These are phyloP conservation scores for Spheniscus mendiculus DNA, from an alignment of 2,113 vertebrate species.

Conservation along the genomic window DNA sequence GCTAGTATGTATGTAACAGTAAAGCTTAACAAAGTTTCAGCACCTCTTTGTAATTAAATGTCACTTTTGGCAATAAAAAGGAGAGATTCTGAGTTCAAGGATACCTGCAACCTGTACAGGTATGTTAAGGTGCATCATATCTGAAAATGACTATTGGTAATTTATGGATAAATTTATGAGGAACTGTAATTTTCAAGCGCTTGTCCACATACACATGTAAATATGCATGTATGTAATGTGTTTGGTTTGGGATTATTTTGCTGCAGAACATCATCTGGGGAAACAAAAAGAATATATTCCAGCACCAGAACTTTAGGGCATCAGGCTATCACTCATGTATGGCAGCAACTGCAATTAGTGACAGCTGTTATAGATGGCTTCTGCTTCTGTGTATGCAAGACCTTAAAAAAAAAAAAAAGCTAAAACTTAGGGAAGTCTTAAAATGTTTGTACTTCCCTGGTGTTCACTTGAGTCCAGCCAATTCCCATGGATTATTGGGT, in stretches of 20 bases:
- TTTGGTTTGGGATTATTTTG: not conserved
- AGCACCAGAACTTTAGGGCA: not conserved
- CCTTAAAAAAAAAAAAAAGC: not conserved
- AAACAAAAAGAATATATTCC: not conserved
- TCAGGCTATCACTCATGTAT: rapidly evolving
- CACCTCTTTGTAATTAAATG: not conserved
- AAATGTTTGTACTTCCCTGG: not conserved
- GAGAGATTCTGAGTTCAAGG: not conserved
- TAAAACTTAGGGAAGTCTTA: not conserved
- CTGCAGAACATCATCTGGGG: not conserved
- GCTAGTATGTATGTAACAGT: not conserved
- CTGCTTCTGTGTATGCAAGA: not conserved
- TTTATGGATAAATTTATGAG: not conserved
- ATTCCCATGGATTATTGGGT: not conserved
- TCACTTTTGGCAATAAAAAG: not conserved
- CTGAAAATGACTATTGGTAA: not conserved
- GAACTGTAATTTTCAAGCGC: not conserved
- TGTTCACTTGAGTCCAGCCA: not conserved
- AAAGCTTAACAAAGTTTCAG: not conserved
- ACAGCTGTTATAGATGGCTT: not conserved
- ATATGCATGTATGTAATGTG: not conserved
- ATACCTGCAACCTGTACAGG: not conserved
- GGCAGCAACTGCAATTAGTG: not conserved
- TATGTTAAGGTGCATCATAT: not conserved
- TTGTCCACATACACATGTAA: not conserved